Evolutionary conservation across 2,113 vertebrate species (phyloP), one percentile per base, ranked within the genome.

Genomic region (Hypomesus transpacificus): DNA sequence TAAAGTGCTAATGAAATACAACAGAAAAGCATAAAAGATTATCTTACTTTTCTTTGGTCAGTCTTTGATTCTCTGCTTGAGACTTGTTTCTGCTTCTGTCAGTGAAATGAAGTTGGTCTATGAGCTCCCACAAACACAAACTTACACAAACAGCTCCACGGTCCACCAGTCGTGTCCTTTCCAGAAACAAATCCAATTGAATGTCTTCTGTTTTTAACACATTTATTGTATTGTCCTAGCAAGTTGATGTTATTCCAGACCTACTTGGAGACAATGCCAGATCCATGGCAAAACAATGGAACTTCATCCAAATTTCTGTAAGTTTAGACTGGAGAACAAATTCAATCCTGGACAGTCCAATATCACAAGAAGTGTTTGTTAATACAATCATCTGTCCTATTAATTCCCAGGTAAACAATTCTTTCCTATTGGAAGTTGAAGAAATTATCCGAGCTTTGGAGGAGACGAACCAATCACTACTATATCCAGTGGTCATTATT

Each of bases 301-400:
- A 92, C 87, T 89, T 92, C 73, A 88, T 93, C 82, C 87, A 86
- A 62, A 14, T 93, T 78, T 88, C 89, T 77, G 92, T 93, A 78
- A 79, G 89, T 86, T 75, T 17, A 61, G 20, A 22, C 71, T 79
- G 71, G 66, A 74, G 26, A 14, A 58, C 46, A 20, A 22, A 65
- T 53, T 65, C 4, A 34, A 34, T 5, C 31, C 5, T 5, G 31
- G 31, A 34, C 31, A 34, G 31, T 34, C 31, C 31, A 34, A 34
- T 8, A 34, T 34, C 31, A 34, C 31, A 34, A 34, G 31, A 6
- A 34, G 31, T 5, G 31, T 6, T 34, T 26, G 24, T 34, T 34
- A 34, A 14, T 34, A 61, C 24, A 28, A 61, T 61, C 1, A 16
- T 16, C 11, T 18, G 14, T 26, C n/a, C 34, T 56, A 22, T 34